Base-by-base conservation (phyloP, 2,888 invertebrate species). In the Dynastes tityus region DNA sequence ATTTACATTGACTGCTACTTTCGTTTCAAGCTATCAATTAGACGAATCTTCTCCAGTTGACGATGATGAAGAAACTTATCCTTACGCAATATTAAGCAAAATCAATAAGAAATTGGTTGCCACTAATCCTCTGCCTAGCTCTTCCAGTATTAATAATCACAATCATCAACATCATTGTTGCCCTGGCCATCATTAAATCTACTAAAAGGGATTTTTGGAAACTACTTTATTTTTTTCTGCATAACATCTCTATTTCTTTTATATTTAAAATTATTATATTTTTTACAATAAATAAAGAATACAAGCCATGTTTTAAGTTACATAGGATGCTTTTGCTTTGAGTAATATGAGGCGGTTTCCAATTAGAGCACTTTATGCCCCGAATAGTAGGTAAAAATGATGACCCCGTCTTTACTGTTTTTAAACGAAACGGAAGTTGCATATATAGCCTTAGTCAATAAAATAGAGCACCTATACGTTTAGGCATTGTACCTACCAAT, bases 31-130 rank as follows among this genome's bases (percentile, higher is more conserved):
- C 82, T 95, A 92, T 84, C 89, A 89, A 80, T 82, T 92, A 68
- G 95, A 95, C 85, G 93, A 93, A 82, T 92, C 92, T 1, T 93
- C 92, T 40, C 94, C 94, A n/a, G 89, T 91, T 63, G 90, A 92
- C 78, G 87, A 91, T 76, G 89, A 91, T 77, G 89, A 90, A 74
- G 91, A 91, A 58, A 90, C 90, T 67, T 89, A 87, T 83, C 88
- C 90, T 2, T 94, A 94, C 86, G 90, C 92, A 85, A 93, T 94
- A 82, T 88, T 94, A 82, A 93, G 93, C 85, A 92, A 91, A 87
- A 77, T 86, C 9, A 89, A 89, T 82, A 89, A 88, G 82, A 85
- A 87, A 81, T 81, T 89, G 55, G 27, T 71, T 67, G 65, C 22
- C n/a, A 68, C 71, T 51, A 74, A 75, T 79, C 51, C 77, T 22